A percentile compares a stretch with the other conserved stretches of the same genome.
Evolutionary conservation across 1,140 invertebrate genomes (phyloP).

Genomic region (Caenorhabditis inopinata): DNA sequence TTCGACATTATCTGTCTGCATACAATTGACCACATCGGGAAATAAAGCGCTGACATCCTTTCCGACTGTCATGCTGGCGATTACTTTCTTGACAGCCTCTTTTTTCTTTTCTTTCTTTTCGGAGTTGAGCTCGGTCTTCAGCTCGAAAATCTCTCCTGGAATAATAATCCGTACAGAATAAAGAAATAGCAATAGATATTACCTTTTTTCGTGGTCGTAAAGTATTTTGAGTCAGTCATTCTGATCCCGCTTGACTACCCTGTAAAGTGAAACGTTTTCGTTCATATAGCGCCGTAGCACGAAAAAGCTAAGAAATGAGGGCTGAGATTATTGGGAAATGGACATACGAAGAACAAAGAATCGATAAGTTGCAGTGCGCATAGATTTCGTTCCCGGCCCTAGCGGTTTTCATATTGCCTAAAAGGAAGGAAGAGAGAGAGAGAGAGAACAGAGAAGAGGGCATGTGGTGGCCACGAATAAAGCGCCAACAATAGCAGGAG

Average conservation of each 20-base stretch:
- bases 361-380: slow-evolving; percentile 9
- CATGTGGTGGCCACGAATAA: not conserved
- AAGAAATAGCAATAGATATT: not conserved
- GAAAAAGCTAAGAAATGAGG: no score
- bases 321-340: no score
- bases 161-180: not conserved
- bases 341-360: slow-evolving; percentile 15
- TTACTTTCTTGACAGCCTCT: slow-evolving; percentile 99
- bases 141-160: slow-evolving; percentile 88
- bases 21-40: slow-evolving; percentile 99
- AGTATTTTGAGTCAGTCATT: slow-evolving; percentile 99
- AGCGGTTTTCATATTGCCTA: not conserved
- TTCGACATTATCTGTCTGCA: slow-evolving; percentile 99
- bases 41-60: slow-evolving; percentile 82
- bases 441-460: slow-evolving; percentile 21
- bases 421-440: slow-evolving; percentile 6
- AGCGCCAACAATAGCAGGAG: not conserved
- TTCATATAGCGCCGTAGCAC: no score
- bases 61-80: slow-evolving; percentile 99
- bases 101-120: slow-evolving; percentile 99
- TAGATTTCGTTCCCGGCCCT: not conserved
- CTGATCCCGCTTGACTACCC: not conserved
- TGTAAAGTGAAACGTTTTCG: not conserved
- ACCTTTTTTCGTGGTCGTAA: slow-evolving; percentile 98
- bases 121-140: slow-evolving; percentile 97